Evolutionary conservation across 2,797 vertebrate genomes (phyloP).

Genomic region (Dendrocincla fuliginosa): DNA sequence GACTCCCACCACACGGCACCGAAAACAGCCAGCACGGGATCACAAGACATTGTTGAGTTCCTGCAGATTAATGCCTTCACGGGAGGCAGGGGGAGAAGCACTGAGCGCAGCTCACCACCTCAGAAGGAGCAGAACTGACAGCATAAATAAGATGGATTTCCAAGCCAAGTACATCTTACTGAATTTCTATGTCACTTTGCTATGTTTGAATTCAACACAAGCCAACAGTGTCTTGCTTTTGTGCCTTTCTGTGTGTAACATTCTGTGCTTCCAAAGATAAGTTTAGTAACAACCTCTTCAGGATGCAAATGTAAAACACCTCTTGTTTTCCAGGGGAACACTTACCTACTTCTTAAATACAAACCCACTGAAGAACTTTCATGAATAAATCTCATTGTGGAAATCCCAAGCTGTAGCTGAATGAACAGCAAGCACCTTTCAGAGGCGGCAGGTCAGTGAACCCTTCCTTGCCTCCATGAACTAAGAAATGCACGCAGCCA

Average conservation of each 20-base stretch:
- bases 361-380: not conserved
- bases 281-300: not conserved
- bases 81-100: not conserved
- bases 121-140: conserved; percentile 21
- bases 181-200: conserved; percentile 44
- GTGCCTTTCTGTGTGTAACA: not conserved
- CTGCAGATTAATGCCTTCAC: not conserved
- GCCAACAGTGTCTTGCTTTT: not conserved
- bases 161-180: not conserved
- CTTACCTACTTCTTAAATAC: not conserved
- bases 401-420: not conserved
- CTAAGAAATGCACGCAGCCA: not conserved
- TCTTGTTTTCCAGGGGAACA: not conserved
- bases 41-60: not conserved
- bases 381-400: not conserved
- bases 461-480: not conserved
- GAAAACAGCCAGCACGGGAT: not conserved
- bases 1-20: not conserved
- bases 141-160: conserved; percentile 42
- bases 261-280: not conserved
- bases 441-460: not conserved
- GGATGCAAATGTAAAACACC: not conserved
- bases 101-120: conserved; percentile 1
- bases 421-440: conserved; percentile 9
- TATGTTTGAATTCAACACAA: conserved; percentile 1